Base-by-base conservation (phyloP, 2,888 invertebrate genomes). In the Lottia gigantea region DNA sequence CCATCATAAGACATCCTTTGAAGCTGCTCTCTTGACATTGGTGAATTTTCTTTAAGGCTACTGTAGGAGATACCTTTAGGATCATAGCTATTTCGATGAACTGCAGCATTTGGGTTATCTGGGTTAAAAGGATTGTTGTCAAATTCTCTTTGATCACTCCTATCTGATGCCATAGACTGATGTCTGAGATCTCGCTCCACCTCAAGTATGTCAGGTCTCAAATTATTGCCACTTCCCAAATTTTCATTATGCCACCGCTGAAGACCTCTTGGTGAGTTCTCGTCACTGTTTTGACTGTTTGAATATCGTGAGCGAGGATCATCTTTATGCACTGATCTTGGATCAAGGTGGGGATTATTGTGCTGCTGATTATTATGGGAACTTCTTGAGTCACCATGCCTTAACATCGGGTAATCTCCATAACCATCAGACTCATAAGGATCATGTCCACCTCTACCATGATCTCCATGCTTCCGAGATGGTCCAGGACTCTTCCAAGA, bases 401-500 rank as follows among this genome's bases (percentile, higher is more conserved):
- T 4, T 12, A 55, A 23, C 55, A 23, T 19, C 11, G 55, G 19
- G 23, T 55, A 55, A 23, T 55, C 55, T 16, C 55, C 55, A 55
- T 55, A 55, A 55, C 19, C 23, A 14, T 55, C 55, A 19, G 19
- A 19, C 19, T 19, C 19, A 23, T 55, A 55, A 55, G 55, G 19
- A 2, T 23, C 55, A 3, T 55, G 55, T 23, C 23, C 23, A 23
- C 55, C 23, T 23, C 23, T 55, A 23, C 19, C 19, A 23, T 8
- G 55, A 14, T 69, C 69, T 4, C 64, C 61, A 1, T 23, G 25
- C 45, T 64, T 64, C 16, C 69, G 64, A 46, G 64, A 65, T 45
- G 64, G 45, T 11, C 69, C 69, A 8, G 69, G 69, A 62, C 65
- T 65, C 61, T 69, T 64, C 69, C 64, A 69, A 1, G 67, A 68